A percentile compares a stretch with the other conserved stretches of the same genome.
phyloP scores from a whole-genome alignment of 1,140 invertebrate genomes.

The Drosophila murphyi region DNA sequence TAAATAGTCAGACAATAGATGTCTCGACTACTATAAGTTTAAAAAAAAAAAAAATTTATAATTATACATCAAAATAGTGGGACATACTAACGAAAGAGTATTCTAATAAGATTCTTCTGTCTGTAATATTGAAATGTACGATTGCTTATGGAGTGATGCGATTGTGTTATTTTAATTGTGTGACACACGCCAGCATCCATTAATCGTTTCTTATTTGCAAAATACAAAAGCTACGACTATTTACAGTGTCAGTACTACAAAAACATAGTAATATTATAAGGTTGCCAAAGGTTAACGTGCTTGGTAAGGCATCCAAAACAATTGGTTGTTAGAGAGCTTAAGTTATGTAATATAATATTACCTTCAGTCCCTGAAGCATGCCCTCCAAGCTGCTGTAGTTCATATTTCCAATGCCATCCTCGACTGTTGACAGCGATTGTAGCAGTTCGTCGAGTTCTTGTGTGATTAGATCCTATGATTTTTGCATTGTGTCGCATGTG shows the following conservation, averaged over 20 bases:
- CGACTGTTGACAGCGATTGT: slow-evolving; percentile 87
- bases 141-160: slow-evolving; percentile 80
- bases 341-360: slow-evolving; percentile 84
- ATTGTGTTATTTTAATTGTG: slow-evolving; percentile 73
- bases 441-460: slow-evolving; percentile 88
- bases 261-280: slow-evolving; percentile 25
- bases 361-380: slow-evolving; percentile 89
- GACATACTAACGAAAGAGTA: slow-evolving; percentile 16
- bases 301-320: slow-evolving; percentile 38
- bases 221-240: slow-evolving; percentile 41
- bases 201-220: slow-evolving; percentile 59
- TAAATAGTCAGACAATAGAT: slow-evolving; percentile 35
- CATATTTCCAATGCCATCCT: slow-evolving; percentile 87
- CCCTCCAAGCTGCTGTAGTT: slow-evolving; percentile 89
- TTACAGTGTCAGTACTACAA: slow-evolving; percentile 62
- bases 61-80: slow-evolving; percentile 29
- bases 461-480: slow-evolving; percentile 88
- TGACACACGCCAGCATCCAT: slow-evolving; percentile 81
- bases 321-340: neutral
- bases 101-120: slow-evolving; percentile 37
- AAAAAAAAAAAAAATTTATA: neutral
- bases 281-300: slow-evolving; percentile 41
- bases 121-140: slow-evolving; percentile 55
- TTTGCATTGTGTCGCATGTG: slow-evolving; percentile 44
- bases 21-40: slow-evolving; percentile 45